These are phyloP conservation scores for Drosophila nr. medialis DNA, from an alignment of 2,888 invertebrate genomes.

Conservation along the genomic window DNA sequence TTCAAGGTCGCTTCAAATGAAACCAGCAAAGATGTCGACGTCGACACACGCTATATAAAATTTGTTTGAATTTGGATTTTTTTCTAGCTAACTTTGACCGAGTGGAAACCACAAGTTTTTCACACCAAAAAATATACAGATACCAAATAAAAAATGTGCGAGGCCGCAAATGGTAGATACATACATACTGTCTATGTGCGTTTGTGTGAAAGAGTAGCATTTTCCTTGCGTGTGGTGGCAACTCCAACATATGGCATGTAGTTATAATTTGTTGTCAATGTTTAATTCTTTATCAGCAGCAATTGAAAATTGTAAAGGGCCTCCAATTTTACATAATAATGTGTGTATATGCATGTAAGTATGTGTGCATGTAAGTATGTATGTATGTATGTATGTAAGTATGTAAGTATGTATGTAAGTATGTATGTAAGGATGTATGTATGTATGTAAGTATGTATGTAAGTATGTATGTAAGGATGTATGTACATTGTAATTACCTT, in stretches of 20 bases:
- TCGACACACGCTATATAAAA: slow-evolving; percentile 41
- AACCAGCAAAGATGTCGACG: slow-evolving; percentile 54
- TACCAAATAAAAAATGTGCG: slow-evolving; percentile 51
- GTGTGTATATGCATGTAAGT: slow-evolving; percentile 2
- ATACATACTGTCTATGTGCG: slow-evolving; percentile 1
- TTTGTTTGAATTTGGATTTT: slow-evolving; percentile 45
- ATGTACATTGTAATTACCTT: slow-evolving; percentile 32
- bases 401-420: no score
- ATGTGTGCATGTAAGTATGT: slow-evolving; percentile 8
- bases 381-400: neutral
- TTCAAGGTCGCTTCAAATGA: slow-evolving; percentile 80
- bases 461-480: neutral
- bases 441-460: neutral
- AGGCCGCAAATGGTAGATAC: slow-evolving; percentile 59
- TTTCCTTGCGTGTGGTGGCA: slow-evolving; percentile 77
- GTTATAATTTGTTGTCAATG: slow-evolving; percentile 30
- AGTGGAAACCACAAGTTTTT: slow-evolving; percentile 70
- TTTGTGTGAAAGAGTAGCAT: slow-evolving; percentile 29
- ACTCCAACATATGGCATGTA: slow-evolving; percentile 71
- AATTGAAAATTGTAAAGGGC: slow-evolving; percentile 58
- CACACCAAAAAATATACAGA: slow-evolving; percentile 61
- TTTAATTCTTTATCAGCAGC: slow-evolving; percentile 51
- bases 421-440: neutral
- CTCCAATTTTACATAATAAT: slow-evolving; percentile 22
- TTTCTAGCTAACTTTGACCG: slow-evolving; percentile 30